These are phyloP conservation scores for Coelopa frigida DNA, from an alignment of 1,140 invertebrate species.

Conservation along the genomic window DNA sequence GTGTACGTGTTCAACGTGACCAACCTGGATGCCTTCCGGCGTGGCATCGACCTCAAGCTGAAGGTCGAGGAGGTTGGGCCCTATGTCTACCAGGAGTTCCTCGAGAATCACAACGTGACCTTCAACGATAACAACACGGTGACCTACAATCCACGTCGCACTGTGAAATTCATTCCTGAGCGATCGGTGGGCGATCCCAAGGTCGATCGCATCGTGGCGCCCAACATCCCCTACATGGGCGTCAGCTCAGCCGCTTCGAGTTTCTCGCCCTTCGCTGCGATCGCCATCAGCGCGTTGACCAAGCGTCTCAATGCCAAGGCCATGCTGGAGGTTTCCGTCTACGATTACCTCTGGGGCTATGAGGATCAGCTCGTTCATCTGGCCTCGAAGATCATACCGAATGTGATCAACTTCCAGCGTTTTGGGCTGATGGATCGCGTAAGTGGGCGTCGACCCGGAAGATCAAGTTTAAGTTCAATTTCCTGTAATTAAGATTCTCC, in stretches of 20 bases:
- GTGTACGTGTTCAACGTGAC: constrained; percentile 82
- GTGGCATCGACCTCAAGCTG: constrained; percentile 59
- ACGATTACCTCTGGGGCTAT: constrained; percentile 82
- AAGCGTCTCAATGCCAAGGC: constrained; percentile 56
- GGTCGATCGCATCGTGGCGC: constrained; percentile 56
- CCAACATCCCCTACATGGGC: constrained; percentile 73
- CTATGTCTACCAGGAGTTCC: constrained; percentile 74
- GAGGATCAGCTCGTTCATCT: constrained; percentile 65
- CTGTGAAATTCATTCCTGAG: constrained; percentile 58
- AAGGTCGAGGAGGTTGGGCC: constrained; percentile 72
- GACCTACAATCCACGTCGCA: constrained; percentile 62
- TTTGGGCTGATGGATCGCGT: constrained; percentile 80
- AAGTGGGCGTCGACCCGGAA: constrained; percentile 34
- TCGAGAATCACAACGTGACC: constrained; percentile 59
- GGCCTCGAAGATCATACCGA: constrained; percentile 61
- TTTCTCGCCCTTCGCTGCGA: constrained; percentile 33
- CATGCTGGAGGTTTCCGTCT: constrained; percentile 60
- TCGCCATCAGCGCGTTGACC: constrained; percentile 56
- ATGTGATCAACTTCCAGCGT: constrained; percentile 63
- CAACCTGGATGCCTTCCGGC: constrained; percentile 64
- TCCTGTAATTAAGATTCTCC: constrained; percentile 2
- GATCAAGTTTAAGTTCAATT: constrained; percentile 4
- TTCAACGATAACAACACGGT: constrained; percentile 71
- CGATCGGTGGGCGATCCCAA: constrained; percentile 61
- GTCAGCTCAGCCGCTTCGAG: constrained; percentile 27